These are phyloP conservation scores for Matsumyia berberina DNA, from an alignment of 2,888 invertebrate species.

Conservation along the genomic window DNA sequence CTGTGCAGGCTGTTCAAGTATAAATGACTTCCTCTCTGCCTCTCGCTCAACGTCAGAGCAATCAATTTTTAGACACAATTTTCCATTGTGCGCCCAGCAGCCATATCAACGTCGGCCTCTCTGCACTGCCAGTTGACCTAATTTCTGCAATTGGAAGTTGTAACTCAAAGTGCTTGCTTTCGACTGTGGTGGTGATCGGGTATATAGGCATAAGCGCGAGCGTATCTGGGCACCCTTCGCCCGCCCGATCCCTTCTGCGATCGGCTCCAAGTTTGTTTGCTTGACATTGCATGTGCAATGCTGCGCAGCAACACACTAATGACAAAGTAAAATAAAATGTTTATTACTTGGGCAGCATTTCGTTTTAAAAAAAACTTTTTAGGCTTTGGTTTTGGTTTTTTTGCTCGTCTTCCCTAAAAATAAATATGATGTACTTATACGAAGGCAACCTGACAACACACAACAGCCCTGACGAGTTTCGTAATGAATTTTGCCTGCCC, in stretches of 20 bases:
- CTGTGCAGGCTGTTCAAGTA: constrained; percentile 10
- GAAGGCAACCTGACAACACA: constrained; percentile 60
- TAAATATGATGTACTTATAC: constrained; percentile 71
- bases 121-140: constrained; percentile 81
- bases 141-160: constrained; percentile 79
- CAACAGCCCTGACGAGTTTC: constrained; percentile 72
- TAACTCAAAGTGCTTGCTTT: constrained; percentile 54
- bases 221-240: constrained; percentile 40
- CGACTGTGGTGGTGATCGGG: constrained; percentile 30
- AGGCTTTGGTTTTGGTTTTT: constrained; percentile 16
- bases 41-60: constrained; percentile 49
- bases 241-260: constrained; percentile 48
- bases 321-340: constrained; percentile 74
- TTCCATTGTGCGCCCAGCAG: constrained; percentile 59
- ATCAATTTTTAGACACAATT: constrained; percentile 71
- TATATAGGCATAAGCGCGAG: background rate
- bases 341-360: constrained; percentile 64
- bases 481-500: constrained; percentile 66
- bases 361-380: background rate
- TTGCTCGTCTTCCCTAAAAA: constrained; percentile 59
- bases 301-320: constrained; percentile 61
- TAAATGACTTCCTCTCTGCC: background rate
- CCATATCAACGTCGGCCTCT: constrained; percentile 59
- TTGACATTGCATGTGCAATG: constrained; percentile 55
- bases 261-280: constrained; percentile 64